phyloP scores from a whole-genome alignment of 2,888 invertebrate species.

The Psococerastis gibbosa region DNA sequence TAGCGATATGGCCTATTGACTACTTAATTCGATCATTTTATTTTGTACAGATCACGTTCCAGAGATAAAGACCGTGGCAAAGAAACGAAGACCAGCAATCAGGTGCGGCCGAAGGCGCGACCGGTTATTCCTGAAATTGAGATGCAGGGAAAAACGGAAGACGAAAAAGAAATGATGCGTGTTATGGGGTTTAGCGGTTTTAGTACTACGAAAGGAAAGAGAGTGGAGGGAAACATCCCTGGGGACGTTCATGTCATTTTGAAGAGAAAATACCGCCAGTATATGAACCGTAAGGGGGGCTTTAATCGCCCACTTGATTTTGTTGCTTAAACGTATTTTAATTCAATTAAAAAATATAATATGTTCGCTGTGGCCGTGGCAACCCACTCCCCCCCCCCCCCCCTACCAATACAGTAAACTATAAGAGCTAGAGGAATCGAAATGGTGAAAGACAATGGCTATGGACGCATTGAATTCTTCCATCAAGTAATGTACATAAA shows the following conservation, averaged over 20 bases:
- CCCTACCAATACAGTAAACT: too few relatives aligned
- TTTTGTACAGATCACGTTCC: slow-evolving; percentile 12
- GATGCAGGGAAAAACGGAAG: slow-evolving; percentile 73
- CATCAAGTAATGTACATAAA: too few relatives aligned
- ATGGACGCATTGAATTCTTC: too few relatives aligned
- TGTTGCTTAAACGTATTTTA: slow-evolving; percentile 79
- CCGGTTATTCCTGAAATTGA: slow-evolving; percentile 62
- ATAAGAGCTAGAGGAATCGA: too few relatives aligned
- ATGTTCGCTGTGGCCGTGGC: too few relatives aligned
- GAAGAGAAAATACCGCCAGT: slow-evolving; percentile 92
- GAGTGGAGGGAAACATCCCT: slow-evolving; percentile 82
- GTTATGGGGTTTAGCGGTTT: slow-evolving; percentile 95
- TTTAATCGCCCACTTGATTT: slow-evolving; percentile 96
- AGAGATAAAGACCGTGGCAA: slow-evolving; percentile 13
- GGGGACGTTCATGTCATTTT: slow-evolving; percentile 92
- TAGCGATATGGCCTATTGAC: too few relatives aligned
- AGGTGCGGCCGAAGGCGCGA: slow-evolving; percentile 28
- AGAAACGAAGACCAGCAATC: slow-evolving; percentile 19
- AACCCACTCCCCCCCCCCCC: too few relatives aligned
- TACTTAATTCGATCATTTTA: too few relatives aligned
- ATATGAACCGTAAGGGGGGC: slow-evolving; percentile 98
- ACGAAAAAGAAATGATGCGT: slow-evolving; percentile 88
- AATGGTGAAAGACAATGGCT: too few relatives aligned
- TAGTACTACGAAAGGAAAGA: slow-evolving; percentile 90
- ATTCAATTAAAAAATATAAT: too few relatives aligned